phyloP scores from a whole-genome alignment of 2,888 invertebrate species.

The Limnephilus auricula region DNA sequence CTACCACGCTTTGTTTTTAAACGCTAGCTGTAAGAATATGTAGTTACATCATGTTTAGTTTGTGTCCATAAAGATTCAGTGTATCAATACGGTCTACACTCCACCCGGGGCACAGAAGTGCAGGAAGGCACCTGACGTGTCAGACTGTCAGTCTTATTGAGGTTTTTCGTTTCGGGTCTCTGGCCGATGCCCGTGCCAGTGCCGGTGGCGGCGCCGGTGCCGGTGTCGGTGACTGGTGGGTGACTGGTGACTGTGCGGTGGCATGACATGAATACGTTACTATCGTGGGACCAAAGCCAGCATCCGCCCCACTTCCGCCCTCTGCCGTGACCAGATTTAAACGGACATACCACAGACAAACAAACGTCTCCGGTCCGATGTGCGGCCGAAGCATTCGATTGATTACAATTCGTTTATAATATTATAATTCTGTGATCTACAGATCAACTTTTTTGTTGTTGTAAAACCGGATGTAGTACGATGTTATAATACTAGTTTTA shows the following conservation, averaged over 20 bases:
- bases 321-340: constrained; percentile 33
- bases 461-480: not conserved
- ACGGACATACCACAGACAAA: not conserved
- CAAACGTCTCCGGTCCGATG: not conserved
- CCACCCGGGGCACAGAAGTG: not conserved
- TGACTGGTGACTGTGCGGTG: constrained; percentile 22
- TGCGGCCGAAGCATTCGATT: not conserved
- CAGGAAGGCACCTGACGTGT: constrained; percentile 30
- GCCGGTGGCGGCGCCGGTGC: not conserved
- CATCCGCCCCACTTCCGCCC: constrained; percentile 28
- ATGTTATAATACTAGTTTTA: too few species aligned
- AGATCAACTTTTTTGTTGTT: too few species aligned
- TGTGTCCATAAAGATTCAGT: not conserved
- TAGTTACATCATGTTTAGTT: not conserved
- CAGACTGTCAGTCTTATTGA: constrained; percentile 20
- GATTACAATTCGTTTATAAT: not conserved
- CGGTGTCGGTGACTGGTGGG: not conserved
- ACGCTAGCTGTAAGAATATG: not conserved
- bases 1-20: not conserved
- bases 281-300: constrained; percentile 24
- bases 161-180: constrained; percentile 8
- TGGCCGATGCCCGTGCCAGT: not conserved
- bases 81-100: not conserved
- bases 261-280: constrained; percentile 38
- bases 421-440: too few species aligned